phyloP scores from a whole-genome alignment of 2,797 vertebrate species.

The Nannoperca australis region DNA sequence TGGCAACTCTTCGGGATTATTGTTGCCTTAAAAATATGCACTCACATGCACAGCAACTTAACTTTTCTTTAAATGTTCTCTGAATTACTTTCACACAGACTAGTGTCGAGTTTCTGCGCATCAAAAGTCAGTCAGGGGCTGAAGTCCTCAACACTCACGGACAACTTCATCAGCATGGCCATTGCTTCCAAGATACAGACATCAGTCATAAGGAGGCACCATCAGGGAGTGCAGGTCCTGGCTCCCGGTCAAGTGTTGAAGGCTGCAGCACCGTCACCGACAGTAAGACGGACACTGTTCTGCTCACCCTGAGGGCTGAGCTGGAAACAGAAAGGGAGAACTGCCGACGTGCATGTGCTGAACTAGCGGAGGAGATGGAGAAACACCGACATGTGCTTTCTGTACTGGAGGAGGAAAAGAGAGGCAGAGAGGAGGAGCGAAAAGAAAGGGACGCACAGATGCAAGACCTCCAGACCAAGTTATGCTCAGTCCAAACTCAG shows the following conservation, averaged over 20 bases:
- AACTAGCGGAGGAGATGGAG: constrained; percentile 68
- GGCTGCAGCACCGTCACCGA: constrained; percentile 52
- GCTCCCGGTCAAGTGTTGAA: constrained; percentile 56
- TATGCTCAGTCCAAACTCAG: constrained; percentile 76
- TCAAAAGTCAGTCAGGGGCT: constrained; percentile 73
- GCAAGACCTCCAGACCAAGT: constrained; percentile 71
- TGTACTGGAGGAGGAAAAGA: constrained; percentile 81
- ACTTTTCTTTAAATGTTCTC: background rate
- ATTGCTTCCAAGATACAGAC: constrained; percentile 60
- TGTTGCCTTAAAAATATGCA: background rate
- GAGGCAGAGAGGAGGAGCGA: constrained; percentile 76
- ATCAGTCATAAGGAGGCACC: constrained; percentile 63
- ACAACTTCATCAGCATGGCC: constrained; percentile 57
- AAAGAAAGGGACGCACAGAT: constrained; percentile 77
- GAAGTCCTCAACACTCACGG: constrained; percentile 67
- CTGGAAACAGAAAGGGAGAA: constrained; percentile 79
- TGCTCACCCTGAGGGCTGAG: constrained; percentile 75
- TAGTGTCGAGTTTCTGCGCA: constrained; percentile 82
- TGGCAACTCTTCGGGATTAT: background rate
- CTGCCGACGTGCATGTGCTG: constrained; percentile 56
- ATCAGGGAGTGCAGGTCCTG: constrained; percentile 47
- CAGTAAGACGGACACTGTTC: constrained; percentile 41
- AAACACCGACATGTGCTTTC: constrained; percentile 71
- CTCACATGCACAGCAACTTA: background rate
- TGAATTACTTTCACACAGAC: constrained; percentile 74